Percentiles rank a stretch among this genome's conserved stretches.
phyloP scores from a whole-genome alignment of 2,888 invertebrate species.

The Scrobipalpa costella region DNA sequence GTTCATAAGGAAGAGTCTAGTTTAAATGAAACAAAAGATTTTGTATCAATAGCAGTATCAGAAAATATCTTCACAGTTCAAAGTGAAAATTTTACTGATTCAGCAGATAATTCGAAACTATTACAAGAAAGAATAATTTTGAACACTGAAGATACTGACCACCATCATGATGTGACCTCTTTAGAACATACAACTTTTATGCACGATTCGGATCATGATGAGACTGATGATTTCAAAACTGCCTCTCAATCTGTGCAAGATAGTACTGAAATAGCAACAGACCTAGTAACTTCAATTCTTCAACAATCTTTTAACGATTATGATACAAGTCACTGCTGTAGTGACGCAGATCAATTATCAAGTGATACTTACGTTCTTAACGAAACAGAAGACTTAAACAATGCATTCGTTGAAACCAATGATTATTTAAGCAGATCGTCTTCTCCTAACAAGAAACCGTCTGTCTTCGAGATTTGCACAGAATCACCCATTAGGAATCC shows the following conservation, averaged over 20 bases:
- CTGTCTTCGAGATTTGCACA: constrained; percentile 51
- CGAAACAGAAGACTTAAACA: constrained; percentile 55
- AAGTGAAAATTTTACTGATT: not conserved
- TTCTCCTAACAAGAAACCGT: constrained; percentile 47
- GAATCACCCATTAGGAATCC: constrained; percentile 56
- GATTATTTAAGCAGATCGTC: constrained; percentile 45
- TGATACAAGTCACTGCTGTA: not conserved
- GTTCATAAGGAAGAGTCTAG: not conserved
- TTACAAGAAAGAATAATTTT: not conserved
- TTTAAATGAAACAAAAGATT: not conserved
- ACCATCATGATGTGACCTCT: not conserved
- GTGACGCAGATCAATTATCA: not conserved
- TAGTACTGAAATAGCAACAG: constrained; percentile 9
- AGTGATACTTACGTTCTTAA: constrained; percentile 46
- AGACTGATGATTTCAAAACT: constrained; percentile 26
- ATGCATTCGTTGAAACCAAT: constrained; percentile 60
- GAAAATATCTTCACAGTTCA: not conserved
- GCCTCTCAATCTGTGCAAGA: constrained; percentile 11
- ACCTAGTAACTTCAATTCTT: not conserved
- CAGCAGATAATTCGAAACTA: not conserved
- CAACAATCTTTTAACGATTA: constrained; percentile 5
- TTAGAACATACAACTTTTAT: not conserved
- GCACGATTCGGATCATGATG: not conserved
- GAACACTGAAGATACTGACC: not conserved
- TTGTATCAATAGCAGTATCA: not conserved